Evolutionary conservation across 2,888 invertebrate species (phyloP), one percentile per base, ranked within the genome.

Genomic region (Blastobasis adustella): DNA sequence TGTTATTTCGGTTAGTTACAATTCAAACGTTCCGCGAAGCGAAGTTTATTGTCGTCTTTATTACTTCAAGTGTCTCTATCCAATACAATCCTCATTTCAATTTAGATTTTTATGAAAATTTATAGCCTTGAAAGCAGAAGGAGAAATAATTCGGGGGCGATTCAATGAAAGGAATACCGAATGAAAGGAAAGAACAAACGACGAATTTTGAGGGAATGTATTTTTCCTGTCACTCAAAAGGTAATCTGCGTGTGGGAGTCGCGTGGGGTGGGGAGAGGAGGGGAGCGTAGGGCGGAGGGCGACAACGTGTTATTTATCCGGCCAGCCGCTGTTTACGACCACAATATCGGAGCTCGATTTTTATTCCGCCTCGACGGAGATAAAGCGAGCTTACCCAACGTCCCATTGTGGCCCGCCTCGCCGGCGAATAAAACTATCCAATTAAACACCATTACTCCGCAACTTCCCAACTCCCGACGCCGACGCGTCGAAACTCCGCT

Each of bases 341-440:
- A 75, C 79, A 79, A 80, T 80, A 82, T 77, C 73, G 74, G 61
- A 66, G 68, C 71, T 71, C 73, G 72, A 77, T 76, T 77, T 76
- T 76, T 72, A 73, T 74, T 67, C 67, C 67, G 74, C 79, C 75
- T 70, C 66, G 60, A 76, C 75, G 73, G 62, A 69, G 71, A 74
- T 76, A 75, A 72, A 74, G 68, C 67, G 62, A 69, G 71, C 72
- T 73, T 69, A 71, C 62, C 64, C 64, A 62, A 59, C 63, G 66
- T 62, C 63, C 62, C 57, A 61, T 58, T 65, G 52, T 61, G 50
- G 61, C 57, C 58, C 55, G 57, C 61, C n/a, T n/a, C 56, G 63
- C 60, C 61, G 53, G 58, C 60, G 58, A 62, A 73, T 69, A 72
- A 73, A 76, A 76, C 71, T 73, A 71, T 71, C 69, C 67, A 71